These are phyloP conservation scores for Choristoneura rosaceana DNA, from an alignment of 2,888 invertebrate genomes.

Conservation along the genomic window DNA sequence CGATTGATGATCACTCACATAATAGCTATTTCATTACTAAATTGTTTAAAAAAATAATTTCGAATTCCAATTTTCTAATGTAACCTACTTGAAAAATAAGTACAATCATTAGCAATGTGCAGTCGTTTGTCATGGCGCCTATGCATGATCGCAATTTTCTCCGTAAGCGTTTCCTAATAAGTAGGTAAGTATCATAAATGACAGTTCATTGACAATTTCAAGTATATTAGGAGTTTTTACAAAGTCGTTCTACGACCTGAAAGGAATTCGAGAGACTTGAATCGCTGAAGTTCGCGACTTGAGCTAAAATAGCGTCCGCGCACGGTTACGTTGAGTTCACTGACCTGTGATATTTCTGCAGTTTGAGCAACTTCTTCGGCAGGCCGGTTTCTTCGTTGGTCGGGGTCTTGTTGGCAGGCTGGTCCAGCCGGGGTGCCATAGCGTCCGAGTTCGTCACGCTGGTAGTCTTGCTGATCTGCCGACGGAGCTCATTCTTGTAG, in stretches of 20 bases:
- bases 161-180: neutral
- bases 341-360: constrained; percentile 86
- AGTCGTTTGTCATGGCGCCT: constrained; percentile 1
- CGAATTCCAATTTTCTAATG: neutral
- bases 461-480: constrained; percentile 86
- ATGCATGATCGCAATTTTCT: constrained; percentile 16
- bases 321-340: constrained; percentile 70
- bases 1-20: neutral
- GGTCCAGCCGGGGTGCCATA: constrained; percentile 81
- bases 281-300: constrained; percentile 17
- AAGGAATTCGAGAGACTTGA: constrained; percentile 11
- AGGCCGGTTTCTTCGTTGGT: constrained; percentile 70
- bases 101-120: constrained; percentile 10
- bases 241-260: neutral
- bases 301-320: constrained; percentile 29
- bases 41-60: neutral
- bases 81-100: neutral
- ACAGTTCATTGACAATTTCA: neutral
- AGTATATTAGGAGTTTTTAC: neutral
- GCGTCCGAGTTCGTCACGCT: constrained; percentile 87
- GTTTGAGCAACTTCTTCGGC: constrained; percentile 79
- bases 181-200: constrained; percentile 9
- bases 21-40: neutral
- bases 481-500: constrained; percentile 77
- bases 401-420: constrained; percentile 62